Evolutionary conservation across 2,888 invertebrate species (phyloP).

Genomic region (Elysia crispata): DNA sequence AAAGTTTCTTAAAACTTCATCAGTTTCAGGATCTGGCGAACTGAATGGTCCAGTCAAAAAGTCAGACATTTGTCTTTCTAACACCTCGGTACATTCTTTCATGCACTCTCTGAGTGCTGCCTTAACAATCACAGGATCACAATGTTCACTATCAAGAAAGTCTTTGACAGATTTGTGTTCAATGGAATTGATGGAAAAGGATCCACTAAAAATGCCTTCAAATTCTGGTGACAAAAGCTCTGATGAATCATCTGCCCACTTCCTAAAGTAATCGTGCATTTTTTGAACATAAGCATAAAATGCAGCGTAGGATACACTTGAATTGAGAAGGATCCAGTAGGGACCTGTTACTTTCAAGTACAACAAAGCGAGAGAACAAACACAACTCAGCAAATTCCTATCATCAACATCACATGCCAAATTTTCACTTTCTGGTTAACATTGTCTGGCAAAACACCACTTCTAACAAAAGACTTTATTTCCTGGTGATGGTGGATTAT

Average conservation of each 20-base stretch:
- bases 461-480: conserved; percentile 10
- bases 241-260: background rate
- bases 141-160: background rate
- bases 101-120: background rate
- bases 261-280: background rate
- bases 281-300: background rate
- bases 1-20: background rate
- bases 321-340: background rate
- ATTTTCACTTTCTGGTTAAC: conserved; percentile 27
- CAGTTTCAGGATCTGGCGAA: too few species aligned
- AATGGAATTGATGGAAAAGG: background rate
- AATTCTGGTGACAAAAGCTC: background rate
- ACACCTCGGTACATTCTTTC: background rate
- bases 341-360: background rate
- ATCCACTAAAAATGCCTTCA: background rate
- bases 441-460: background rate
- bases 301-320: background rate
- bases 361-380: conserved; percentile 2
- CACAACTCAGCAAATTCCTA: background rate
- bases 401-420: conserved; percentile 20
- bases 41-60: background rate
- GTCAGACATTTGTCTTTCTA: background rate
- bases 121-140: background rate
- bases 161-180: background rate
- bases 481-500: conserved; percentile 27